Percentiles rank a stretch among this genome's conserved stretches.
phyloP scores from a whole-genome alignment of 2,888 invertebrate genomes.

The Plusia festucae region DNA sequence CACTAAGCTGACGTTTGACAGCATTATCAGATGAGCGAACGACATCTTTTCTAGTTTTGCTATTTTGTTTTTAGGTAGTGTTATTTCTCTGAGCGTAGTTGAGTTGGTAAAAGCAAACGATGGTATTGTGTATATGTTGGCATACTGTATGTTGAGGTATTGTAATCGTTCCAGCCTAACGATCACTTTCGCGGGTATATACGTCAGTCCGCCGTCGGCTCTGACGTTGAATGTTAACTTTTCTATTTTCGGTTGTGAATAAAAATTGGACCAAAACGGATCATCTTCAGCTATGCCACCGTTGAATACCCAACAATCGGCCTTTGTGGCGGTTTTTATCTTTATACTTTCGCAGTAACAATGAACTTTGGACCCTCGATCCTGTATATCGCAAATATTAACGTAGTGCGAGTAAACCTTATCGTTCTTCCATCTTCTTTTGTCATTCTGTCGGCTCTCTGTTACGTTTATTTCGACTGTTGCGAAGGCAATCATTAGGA shows the following conservation, averaged over 20 bases:
- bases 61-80: conserved; percentile 92
- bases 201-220: conserved; percentile 91
- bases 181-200: conserved; percentile 92
- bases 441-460: conserved; percentile 84
- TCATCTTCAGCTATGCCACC: conserved; percentile 92
- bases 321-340: conserved; percentile 90
- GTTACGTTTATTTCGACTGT: conserved; percentile 85
- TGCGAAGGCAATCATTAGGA: conserved; percentile 85
- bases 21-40: conserved; percentile 92
- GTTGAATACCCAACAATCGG: conserved; percentile 94
- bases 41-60: conserved; percentile 91
- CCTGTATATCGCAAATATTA: conserved; percentile 90
- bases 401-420: conserved; percentile 83
- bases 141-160: conserved; percentile 92
- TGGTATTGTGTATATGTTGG: conserved; percentile 92
- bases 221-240: conserved; percentile 92
- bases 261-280: conserved; percentile 93
- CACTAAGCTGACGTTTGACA: conserved; percentile 92
- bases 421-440: conserved; percentile 84
- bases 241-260: conserved; percentile 92
- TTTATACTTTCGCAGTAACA: conserved; percentile 91
- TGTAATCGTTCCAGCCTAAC: conserved; percentile 91
- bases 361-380: conserved; percentile 89
- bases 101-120: conserved; percentile 94
- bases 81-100: conserved; percentile 91